Evolutionary conservation across 2,113 vertebrate species (phyloP).

Genomic region (Rostratula benghalensis): DNA sequence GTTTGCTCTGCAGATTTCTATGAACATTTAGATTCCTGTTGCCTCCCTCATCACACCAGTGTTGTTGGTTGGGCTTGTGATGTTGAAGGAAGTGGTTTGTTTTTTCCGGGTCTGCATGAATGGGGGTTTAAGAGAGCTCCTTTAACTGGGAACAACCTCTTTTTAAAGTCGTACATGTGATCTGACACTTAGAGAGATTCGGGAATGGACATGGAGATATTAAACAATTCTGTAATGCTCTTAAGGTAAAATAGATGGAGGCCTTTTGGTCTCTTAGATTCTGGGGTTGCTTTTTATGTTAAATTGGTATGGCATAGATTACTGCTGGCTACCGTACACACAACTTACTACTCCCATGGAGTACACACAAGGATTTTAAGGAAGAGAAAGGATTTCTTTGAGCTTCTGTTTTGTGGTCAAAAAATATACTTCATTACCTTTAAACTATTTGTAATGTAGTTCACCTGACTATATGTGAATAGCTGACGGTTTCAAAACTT

Average conservation of each 20-base stretch:
- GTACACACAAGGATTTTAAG: background rate
- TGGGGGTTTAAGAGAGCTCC: background rate
- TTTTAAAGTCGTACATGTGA: background rate
- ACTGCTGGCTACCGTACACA: background rate
- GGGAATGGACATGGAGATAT: background rate
- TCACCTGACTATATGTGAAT: background rate
- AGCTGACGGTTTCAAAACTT: background rate
- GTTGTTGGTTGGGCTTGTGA: background rate
- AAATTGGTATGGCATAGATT: background rate
- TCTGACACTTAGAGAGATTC: background rate
- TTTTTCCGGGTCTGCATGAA: background rate
- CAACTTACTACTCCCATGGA: fast-evolving
- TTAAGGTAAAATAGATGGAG: background rate
- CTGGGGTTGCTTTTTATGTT: background rate
- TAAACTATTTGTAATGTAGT: background rate
- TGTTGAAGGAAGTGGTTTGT: background rate
- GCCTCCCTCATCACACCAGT: background rate
- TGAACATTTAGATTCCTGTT: background rate
- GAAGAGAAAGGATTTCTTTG: background rate
- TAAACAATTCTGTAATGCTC: background rate
- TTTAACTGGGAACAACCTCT: background rate
- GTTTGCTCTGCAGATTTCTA: background rate
- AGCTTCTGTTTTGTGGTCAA: background rate
- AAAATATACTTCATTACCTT: background rate
- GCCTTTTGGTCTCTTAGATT: background rate